Evolutionary conservation across 2,888 invertebrate genomes (phyloP).

Genomic region (Clivina fossor): DNA sequence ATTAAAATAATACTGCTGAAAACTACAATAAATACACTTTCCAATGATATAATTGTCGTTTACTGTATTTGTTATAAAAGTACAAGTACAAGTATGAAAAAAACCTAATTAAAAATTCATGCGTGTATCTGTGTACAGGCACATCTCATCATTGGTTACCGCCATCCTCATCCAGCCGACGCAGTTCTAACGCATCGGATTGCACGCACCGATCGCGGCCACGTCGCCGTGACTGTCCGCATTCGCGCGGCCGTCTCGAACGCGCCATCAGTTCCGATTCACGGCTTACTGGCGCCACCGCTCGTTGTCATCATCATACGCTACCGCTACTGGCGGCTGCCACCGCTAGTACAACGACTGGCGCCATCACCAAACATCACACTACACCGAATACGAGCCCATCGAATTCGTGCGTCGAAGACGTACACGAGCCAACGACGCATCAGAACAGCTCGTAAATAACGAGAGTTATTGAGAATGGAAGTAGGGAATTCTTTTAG

Average conservation of each 20-base stretch:
- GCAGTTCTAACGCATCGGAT: slow-evolving; percentile 54
- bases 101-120: slow-evolving; percentile 4
- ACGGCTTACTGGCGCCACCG: slow-evolving; percentile 48
- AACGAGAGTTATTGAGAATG: too few species aligned
- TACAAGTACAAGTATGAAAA: slow-evolving; percentile 24
- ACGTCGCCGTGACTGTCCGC: slow-evolving; percentile 47
- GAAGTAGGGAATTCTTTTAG: too few species aligned
- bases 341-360: slow-evolving; percentile 3
- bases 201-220: slow-evolving; percentile 48
- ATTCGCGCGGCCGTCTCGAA: slow-evolving; percentile 47
- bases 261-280: slow-evolving; percentile 51
- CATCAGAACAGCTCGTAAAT: slow-evolving; percentile 7
- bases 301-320: slow-evolving; percentile 36
- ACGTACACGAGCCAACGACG: neutral
- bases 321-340: neutral
- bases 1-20: too few species aligned
- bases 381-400: slow-evolving; percentile 35
- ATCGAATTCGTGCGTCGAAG: slow-evolving; percentile 4
- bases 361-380: neutral
- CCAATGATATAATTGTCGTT: too few species aligned
- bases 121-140: too few species aligned
- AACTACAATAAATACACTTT: too few species aligned
- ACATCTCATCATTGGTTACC: slow-evolving; percentile 30
- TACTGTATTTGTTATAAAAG: too few species aligned
- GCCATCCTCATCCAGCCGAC: slow-evolving; percentile 43